A percentile compares a stretch with the other conserved stretches of the same genome.
Evolutionary conservation across 2,888 invertebrate genomes (phyloP).

Genomic region (Cataglyphis livida): DNA sequence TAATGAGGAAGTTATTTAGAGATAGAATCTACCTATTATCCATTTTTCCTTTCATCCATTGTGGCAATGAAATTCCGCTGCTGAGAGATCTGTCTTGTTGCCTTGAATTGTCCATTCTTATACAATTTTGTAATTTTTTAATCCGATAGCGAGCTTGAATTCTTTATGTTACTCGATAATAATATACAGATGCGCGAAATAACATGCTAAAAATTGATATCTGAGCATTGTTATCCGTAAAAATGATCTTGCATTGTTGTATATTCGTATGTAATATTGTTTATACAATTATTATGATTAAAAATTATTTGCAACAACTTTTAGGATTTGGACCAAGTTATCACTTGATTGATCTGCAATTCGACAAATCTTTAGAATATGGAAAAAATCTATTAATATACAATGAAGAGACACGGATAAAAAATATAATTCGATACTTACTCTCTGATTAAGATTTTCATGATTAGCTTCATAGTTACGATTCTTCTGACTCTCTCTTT

Average conservation of each 20-base stretch:
- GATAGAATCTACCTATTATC: slow-evolving; percentile 86
- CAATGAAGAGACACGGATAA: not conserved
- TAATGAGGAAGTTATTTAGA: not conserved
- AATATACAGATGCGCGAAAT: slow-evolving; percentile 6
- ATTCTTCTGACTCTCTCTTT: not conserved
- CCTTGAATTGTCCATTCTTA: slow-evolving; percentile 81
- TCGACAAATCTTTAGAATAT: slow-evolving; percentile 18
- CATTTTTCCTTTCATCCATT: slow-evolving; percentile 92
- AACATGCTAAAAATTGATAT: slow-evolving; percentile 23
- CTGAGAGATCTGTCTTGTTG: slow-evolving; percentile 81
- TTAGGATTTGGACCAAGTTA: slow-evolving; percentile 69
- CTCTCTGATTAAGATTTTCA: not conserved
- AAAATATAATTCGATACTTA: not conserved
- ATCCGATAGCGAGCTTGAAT: not conserved
- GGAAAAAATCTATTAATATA: not conserved
- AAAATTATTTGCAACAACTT: slow-evolving; percentile 23
- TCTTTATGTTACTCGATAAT: slow-evolving; percentile 17
- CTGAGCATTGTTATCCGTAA: slow-evolving; percentile 25
- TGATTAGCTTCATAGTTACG: slow-evolving; percentile 24
- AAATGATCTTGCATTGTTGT: not conserved
- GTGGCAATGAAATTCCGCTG: slow-evolving; percentile 88
- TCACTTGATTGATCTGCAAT: slow-evolving; percentile 68
- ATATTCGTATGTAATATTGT: not conserved
- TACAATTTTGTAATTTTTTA: not conserved
- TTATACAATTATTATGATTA: slow-evolving; percentile 27